Evolutionary conservation across 2,888 invertebrate species (phyloP).

Genomic region (Pomacea canaliculata): DNA sequence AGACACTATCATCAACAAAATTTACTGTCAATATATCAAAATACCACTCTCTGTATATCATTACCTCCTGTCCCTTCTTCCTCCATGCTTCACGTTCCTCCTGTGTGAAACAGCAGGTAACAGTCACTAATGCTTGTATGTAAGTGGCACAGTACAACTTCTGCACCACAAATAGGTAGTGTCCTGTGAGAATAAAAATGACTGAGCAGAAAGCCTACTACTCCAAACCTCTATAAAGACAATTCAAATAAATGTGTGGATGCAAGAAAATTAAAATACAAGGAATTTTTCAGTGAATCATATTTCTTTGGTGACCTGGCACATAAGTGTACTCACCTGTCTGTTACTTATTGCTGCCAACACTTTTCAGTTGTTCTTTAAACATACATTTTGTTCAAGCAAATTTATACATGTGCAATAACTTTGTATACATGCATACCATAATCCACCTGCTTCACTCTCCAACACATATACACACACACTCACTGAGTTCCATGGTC

Average conservation of each 20-base stretch:
- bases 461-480: conserved; percentile 3
- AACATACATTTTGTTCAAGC: background rate
- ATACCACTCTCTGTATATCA: conserved; percentile 15
- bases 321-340: no score
- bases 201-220: no score
- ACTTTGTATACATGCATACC: background rate
- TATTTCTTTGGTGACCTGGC: no score
- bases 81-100: conserved; percentile 67
- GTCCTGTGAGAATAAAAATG: conserved; percentile 74
- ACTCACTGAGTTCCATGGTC: conserved; percentile 68
- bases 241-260: no score
- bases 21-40: no score
- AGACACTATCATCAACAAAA: no score
- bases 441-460: background rate
- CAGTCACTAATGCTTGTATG: conserved; percentile 88
- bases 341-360: no score
- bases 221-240: no score
- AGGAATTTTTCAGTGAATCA: no score
- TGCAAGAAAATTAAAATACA: no score
- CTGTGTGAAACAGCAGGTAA: conserved; percentile 70
- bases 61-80: conserved; percentile 55
- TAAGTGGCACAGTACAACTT: conserved; percentile 89
- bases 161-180: conserved; percentile 88
- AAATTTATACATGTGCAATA: background rate
- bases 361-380: no score